Evolutionary conservation across 2,797 vertebrate species (phyloP), one percentile per base, ranked within the genome.

Genomic region (Bovichtus variegatus): DNA sequence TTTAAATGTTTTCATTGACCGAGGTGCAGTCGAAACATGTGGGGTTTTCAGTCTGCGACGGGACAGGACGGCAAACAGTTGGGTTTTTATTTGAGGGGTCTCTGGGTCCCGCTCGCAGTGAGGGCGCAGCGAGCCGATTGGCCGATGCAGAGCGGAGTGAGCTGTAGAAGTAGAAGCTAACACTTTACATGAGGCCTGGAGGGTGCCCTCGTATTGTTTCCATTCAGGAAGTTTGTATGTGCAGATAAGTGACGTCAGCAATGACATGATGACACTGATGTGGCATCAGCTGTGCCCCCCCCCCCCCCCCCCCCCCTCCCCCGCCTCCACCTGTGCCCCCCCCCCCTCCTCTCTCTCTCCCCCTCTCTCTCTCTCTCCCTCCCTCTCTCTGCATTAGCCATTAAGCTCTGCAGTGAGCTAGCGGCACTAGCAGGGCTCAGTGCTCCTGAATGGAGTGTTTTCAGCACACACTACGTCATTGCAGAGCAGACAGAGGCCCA

Each of bases 401-500:
- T 72, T 58, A 73, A 76, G 64, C 66, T 51, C 51, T 53, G 60
- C 19, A 7, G 50, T 47, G 65, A 71, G 61, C 81, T 64, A 18
- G 51, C 15, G 21, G 60, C 64, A 71, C 71, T 57, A 59, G 63
- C 49, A 77, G 67, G 76, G 36, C 66, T 71, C 71, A 34, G 57
- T 61, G 71, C 65, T 62, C 83, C 71, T 89, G 81, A 89, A 85
- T 83, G 76, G 58, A 74, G 65, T 0, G 19, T 46, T 78, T 50
- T 66, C 71, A 69, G 63, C 49, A 53, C 38, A 34, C 57, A 44
- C 57, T 25, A 38, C 19, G 27, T 83, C 76, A 60, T 51, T 19
- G 16, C 59, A 38, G 50, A 51, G 57, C 49, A n/a, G 58, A 43
- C 49, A 46, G 41, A 51, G 55, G 65, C 69, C 46, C 27, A 10